Evolutionary conservation across 2,113 vertebrate species (phyloP).

Genomic region (Sorex araneus): DNA sequence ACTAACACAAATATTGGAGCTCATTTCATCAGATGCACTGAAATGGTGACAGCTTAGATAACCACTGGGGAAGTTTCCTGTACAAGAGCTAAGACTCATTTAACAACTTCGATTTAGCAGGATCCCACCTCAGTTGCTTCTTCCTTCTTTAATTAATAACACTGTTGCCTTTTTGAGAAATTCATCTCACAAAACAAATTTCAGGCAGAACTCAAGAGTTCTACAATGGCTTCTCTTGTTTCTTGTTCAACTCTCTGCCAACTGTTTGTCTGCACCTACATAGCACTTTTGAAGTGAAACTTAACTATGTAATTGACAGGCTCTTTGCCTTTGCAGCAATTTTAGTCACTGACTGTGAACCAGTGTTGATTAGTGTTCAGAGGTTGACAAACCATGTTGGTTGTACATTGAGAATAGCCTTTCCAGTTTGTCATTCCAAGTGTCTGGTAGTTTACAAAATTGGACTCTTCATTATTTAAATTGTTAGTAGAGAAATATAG

Average conservation of each 20-base stretch:
- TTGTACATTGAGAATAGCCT: slow-evolving; percentile 17
- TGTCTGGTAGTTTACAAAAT: slow-evolving; percentile 18
- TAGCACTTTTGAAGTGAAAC: slow-evolving; percentile 62
- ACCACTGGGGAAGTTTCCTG: slow-evolving; percentile 62
- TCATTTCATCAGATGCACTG: slow-evolving; percentile 67
- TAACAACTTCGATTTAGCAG: slow-evolving; percentile 41
- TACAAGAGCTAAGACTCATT: slow-evolving; percentile 56
- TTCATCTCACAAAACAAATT: slow-evolving; percentile 65
- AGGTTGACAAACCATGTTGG: slow-evolving; percentile 69
- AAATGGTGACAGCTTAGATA: slow-evolving; percentile 70
- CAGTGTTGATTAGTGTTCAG: slow-evolving; percentile 84
- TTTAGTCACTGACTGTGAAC: slow-evolving; percentile 75
- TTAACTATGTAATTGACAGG: slow-evolving; percentile 71
- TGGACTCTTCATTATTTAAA: slow-evolving; percentile 51
- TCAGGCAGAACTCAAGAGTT: neutral
- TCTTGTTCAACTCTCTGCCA: slow-evolving; percentile 70
- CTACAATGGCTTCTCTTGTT: slow-evolving; percentile 50
- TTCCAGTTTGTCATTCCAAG: slow-evolving; percentile 70
- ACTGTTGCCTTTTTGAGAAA: slow-evolving; percentile 54
- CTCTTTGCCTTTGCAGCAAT: slow-evolving; percentile 75
- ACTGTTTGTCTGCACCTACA: slow-evolving; percentile 73
- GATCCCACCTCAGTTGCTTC: slow-evolving; percentile 72
- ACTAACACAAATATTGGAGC: slow-evolving; percentile 70
- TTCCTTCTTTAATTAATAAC: slow-evolving; percentile 78
- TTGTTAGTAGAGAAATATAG: neutral